A percentile compares a stretch with the other conserved stretches of the same genome.
phyloP scores from a whole-genome alignment of 2,888 invertebrate genomes.

The Xestia xanthographa region DNA sequence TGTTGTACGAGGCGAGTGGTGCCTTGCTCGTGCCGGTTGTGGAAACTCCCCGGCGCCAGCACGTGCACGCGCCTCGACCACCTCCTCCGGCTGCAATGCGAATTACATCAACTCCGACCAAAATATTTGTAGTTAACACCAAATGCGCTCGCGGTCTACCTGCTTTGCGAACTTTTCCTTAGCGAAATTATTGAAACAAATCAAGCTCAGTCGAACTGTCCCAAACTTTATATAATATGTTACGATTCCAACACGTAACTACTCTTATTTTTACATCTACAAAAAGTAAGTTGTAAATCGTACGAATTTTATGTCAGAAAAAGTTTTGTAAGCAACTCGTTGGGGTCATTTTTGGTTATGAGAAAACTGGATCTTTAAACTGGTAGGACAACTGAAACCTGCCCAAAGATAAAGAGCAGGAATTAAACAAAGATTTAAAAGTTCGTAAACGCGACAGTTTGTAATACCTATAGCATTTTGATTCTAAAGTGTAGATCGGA shows the following conservation, averaged over 20 bases:
- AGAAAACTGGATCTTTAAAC: constrained; percentile 50
- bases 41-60: constrained; percentile 78
- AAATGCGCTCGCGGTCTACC: constrained; percentile 70
- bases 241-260: constrained; percentile 23
- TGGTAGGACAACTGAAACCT: constrained; percentile 46
- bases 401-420: constrained; percentile 4
- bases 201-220: constrained; percentile 50
- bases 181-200: constrained; percentile 66
- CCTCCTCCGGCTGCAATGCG: constrained; percentile 75
- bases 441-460: background rate
- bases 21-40: constrained; percentile 68
- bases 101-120: constrained; percentile 78
- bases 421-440: background rate
- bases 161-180: constrained; percentile 76
- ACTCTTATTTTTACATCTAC: background rate
- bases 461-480: constrained; percentile 2
- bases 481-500: background rate
- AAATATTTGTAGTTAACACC: constrained; percentile 67
- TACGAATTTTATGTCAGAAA: constrained; percentile 14
- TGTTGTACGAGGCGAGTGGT: constrained; percentile 65
- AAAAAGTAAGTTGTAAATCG: background rate
- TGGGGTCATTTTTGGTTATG: constrained; percentile 12
- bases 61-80: constrained; percentile 74
- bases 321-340: constrained; percentile 21
- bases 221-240: constrained; percentile 31